A percentile compares a stretch with the other conserved stretches of the same genome.
phyloP scores from a whole-genome alignment of 2,888 invertebrate species.

The Lacanobia oleracea region DNA sequence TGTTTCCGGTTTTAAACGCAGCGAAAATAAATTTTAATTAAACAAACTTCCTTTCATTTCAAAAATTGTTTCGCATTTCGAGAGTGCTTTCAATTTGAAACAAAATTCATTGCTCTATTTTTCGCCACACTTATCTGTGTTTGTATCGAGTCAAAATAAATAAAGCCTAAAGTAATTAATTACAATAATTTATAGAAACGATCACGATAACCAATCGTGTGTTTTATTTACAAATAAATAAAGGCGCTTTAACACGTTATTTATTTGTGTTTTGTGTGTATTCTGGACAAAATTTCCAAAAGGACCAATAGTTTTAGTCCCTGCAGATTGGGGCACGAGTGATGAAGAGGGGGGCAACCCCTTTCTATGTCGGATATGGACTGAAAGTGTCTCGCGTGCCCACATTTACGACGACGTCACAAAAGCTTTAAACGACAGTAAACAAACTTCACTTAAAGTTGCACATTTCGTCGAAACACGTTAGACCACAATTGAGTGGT shows the following conservation, averaged over 20 bases:
- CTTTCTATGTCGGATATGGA: not conserved
- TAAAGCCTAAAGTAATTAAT: constrained; percentile 32
- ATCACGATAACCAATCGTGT: constrained; percentile 1
- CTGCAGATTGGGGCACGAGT: not conserved
- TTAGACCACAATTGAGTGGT: constrained; percentile 50
- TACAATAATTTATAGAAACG: constrained; percentile 30
- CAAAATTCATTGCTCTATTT: constrained; percentile 30
- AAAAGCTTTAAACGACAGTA: constrained; percentile 11
- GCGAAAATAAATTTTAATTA: constrained; percentile 43
- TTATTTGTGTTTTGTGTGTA: constrained; percentile 1
- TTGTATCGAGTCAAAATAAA: constrained; percentile 46
- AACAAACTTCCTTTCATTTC: constrained; percentile 39
- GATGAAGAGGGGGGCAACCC: not conserved
- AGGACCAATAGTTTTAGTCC: not conserved
- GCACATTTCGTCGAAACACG: constrained; percentile 41
- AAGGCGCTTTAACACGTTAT: constrained; percentile 9
- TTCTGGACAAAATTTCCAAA: not conserved
- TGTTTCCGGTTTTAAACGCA: constrained; percentile 35
- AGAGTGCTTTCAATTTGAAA: constrained; percentile 30
- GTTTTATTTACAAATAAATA: constrained; percentile 37
- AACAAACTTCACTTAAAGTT: constrained; percentile 36
- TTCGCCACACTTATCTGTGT: constrained; percentile 17
- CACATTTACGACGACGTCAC: constrained; percentile 16
- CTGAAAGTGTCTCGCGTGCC: not conserved
- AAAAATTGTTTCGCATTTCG: constrained; percentile 44